These are phyloP conservation scores for Argopecten irradians DNA, from an alignment of 1,140 invertebrate species.

Conservation along the genomic window DNA sequence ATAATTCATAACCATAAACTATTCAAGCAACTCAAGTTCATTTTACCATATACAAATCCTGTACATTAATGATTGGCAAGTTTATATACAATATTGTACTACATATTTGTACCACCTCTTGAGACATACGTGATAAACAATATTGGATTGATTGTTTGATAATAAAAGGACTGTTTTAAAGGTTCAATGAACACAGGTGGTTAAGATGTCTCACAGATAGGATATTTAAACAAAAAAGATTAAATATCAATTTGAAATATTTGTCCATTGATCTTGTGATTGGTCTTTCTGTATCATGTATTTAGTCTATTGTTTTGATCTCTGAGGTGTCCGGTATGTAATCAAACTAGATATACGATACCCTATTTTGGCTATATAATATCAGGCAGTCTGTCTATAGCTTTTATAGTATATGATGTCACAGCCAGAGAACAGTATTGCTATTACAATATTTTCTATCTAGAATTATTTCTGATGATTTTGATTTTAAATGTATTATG, in stretches of 20 bases:
- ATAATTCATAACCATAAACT: neutral
- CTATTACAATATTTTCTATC: too few species aligned
- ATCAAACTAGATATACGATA: neutral
- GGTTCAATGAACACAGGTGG: neutral
- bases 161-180: neutral
- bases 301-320: neutral
- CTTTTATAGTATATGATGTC: neutral
- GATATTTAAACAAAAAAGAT: neutral
- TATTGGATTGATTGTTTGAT: neutral
- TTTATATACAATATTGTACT: neutral
- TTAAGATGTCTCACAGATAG: neutral
- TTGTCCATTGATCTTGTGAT: neutral
- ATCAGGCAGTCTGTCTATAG: neutral
- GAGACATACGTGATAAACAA: neutral
- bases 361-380: too few species aligned
- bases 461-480: too few species aligned
- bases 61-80: neutral
- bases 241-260: constrained; percentile 2
- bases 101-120: neutral
- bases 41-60: neutral
- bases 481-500: too few species aligned
- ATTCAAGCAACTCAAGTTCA: neutral
- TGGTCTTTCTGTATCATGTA: neutral
- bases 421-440: neutral
- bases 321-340: neutral